These are phyloP conservation scores for Ptiloglossa arizonensis DNA, from an alignment of 1,140 invertebrate genomes.

Conservation along the genomic window DNA sequence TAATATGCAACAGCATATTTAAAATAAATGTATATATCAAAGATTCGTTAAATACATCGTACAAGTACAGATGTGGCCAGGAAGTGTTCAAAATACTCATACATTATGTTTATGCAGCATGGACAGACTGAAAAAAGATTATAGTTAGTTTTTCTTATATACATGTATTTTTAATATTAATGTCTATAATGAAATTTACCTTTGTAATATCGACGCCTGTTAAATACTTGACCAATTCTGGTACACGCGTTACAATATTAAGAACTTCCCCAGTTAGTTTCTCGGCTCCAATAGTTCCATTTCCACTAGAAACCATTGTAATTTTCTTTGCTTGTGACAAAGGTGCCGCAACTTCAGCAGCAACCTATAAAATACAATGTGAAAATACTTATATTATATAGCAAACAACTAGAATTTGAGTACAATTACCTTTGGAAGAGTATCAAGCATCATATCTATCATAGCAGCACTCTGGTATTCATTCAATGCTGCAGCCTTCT, in stretches of 20 bases:
- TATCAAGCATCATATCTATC: constrained; percentile 98
- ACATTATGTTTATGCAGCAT: constrained; percentile 75
- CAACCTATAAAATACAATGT: constrained; percentile 85
- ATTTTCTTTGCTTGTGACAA: constrained; percentile 96
- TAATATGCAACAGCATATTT: constrained; percentile 47
- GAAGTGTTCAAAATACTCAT: constrained; percentile 40
- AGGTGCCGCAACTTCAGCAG: constrained; percentile 97
- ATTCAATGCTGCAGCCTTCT: constrained; percentile 97
- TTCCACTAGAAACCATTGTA: constrained; percentile 96
- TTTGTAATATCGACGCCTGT: constrained; percentile 96
- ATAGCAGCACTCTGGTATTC: constrained; percentile 98
- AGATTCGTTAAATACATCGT: constrained; percentile 38
- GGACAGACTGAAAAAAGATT: constrained; percentile 77
- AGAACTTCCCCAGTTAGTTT: constrained; percentile 97
- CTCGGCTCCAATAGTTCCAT: constrained; percentile 94
- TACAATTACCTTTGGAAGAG: constrained; percentile 92
- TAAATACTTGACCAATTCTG: constrained; percentile 93
- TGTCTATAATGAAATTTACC: constrained; percentile 77
- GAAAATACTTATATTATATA: constrained; percentile 7
- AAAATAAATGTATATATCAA: constrained; percentile 59
- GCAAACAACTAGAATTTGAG: constrained; percentile 1
- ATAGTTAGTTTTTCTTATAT: constrained; percentile 10
- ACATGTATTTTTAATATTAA: not conserved
- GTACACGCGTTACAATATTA: constrained; percentile 94
- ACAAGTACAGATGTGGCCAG: constrained; percentile 45